phyloP scores from a whole-genome alignment of 37 sponge, comb jelly and placozoan species.

The Ianthella basta region DNA sequence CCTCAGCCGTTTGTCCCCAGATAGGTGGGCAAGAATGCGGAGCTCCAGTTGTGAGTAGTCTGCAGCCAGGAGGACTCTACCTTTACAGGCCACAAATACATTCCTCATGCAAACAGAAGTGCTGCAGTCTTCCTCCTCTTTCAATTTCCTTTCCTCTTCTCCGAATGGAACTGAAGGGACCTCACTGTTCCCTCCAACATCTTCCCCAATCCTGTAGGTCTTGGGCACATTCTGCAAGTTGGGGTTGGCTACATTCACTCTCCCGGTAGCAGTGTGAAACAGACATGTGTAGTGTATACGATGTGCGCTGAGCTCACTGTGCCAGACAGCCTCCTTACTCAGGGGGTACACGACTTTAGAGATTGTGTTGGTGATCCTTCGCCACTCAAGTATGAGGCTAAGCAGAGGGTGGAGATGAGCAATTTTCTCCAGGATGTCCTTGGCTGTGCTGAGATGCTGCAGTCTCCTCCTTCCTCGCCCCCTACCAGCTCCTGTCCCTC shows the following conservation, averaged over 20 bases:
- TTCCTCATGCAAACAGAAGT: conserved; percentile 76
- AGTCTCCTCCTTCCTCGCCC: conserved; percentile 38
- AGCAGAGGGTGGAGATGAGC: conserved; percentile 85
- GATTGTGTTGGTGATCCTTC: conserved; percentile 82
- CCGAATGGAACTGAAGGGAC: neutral
- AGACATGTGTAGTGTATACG: conserved; percentile 69
- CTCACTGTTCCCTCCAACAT: neutral
- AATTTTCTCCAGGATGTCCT: conserved; percentile 90
- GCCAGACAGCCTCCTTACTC: conserved; percentile 50
- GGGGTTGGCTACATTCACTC: conserved; percentile 82
- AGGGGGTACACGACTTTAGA: conserved; percentile 86
- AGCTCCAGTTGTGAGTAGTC: conserved; percentile 98
- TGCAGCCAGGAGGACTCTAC: conserved; percentile 81
- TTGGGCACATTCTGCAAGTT: conserved; percentile 94
- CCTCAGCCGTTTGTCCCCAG: conserved; percentile 71
- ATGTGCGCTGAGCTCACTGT: conserved; percentile 24
- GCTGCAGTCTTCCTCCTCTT: neutral
- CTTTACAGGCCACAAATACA: conserved; percentile 75
- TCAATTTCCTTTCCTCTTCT: neutral
- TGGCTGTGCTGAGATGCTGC: conserved; percentile 87
- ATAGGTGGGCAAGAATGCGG: conserved; percentile 91
- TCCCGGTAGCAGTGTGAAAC: conserved; percentile 91
- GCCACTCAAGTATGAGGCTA: conserved; percentile 84
- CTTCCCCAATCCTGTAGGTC: conserved; percentile 70
- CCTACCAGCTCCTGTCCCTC: conserved; percentile 37